Conservation (phyloP, 92 coral and sea anemone genomes). For the Actinostola sp. region DNA sequence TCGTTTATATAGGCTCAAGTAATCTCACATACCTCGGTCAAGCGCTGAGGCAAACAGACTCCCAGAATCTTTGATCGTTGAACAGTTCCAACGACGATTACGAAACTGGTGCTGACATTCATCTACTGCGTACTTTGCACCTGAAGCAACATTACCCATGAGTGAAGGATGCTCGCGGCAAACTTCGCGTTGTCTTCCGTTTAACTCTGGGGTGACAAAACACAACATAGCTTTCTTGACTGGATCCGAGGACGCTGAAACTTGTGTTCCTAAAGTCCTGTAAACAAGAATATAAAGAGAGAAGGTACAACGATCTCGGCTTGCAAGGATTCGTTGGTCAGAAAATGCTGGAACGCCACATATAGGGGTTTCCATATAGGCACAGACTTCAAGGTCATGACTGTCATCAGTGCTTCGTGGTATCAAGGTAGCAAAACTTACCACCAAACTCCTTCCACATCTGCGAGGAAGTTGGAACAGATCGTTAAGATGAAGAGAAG, state of each 20-base stretch:
- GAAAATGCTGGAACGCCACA: background rate
- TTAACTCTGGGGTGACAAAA: slow-evolving; percentile 75
- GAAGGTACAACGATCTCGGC: slow-evolving; percentile 7
- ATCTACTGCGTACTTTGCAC: slow-evolving; percentile 81
- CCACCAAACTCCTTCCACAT: slow-evolving; percentile 83
- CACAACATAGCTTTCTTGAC: slow-evolving; percentile 81
- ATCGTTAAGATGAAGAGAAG: slow-evolving; percentile 36
- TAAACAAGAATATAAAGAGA: slow-evolving; percentile 31
- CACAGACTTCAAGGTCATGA: slow-evolving; percentile 22
- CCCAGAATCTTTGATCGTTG: slow-evolving; percentile 85
- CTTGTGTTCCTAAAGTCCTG: slow-evolving; percentile 86
- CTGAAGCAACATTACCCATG: slow-evolving; percentile 86
- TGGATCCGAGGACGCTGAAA: slow-evolving; percentile 76
- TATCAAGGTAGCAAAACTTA: slow-evolving; percentile 42
- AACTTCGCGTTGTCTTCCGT: slow-evolving; percentile 78
- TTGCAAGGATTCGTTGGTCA: slow-evolving; percentile 4
- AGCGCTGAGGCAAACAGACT: slow-evolving; percentile 84
- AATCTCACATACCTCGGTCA: slow-evolving; percentile 69
- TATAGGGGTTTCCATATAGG: too few relatives aligned
- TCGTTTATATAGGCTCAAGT: slow-evolving; percentile 41
- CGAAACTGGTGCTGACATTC: slow-evolving; percentile 91
- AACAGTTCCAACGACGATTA: slow-evolving; percentile 95
- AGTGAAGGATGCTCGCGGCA: slow-evolving; percentile 89
- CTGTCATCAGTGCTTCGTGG: slow-evolving; percentile 26
- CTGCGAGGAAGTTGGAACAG: slow-evolving; percentile 47